Percentiles rank a stretch among this genome's conserved stretches.
Conservation (phyloP, 2,797 vertebrate species). For the Bradypus variegatus region DNA sequence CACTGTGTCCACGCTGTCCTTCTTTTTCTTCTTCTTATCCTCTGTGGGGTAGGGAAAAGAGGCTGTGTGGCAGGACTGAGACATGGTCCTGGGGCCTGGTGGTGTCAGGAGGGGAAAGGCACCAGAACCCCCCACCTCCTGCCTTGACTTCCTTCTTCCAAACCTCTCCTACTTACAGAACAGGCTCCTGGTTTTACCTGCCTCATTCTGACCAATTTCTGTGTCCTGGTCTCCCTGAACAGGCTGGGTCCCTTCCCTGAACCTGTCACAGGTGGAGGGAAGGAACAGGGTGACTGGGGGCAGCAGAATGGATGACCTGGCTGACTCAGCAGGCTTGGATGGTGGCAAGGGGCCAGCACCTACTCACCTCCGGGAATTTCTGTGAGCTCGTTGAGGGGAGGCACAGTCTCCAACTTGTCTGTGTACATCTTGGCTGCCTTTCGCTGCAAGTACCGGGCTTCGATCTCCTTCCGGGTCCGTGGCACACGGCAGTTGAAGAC, state of each 20-base stretch:
- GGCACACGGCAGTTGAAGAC: slow-evolving; percentile 98
- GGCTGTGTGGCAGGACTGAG: neutral
- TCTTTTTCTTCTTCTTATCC: slow-evolving; percentile 50
- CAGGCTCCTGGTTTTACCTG: neutral
- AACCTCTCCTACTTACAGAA: neutral
- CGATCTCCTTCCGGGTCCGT: slow-evolving; percentile 95
- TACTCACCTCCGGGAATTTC: slow-evolving; percentile 87
- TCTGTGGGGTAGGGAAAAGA: slow-evolving; percentile 23
- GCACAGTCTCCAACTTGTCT: slow-evolving; percentile 92
- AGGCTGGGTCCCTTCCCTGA: neutral
- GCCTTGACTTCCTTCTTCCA: neutral
- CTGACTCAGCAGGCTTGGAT: neutral
- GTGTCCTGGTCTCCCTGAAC: neutral
- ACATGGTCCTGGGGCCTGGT: neutral
- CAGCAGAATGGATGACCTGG: neutral
- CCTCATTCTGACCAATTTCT: neutral
- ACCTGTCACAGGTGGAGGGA: neutral
- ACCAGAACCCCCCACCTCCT: neutral
- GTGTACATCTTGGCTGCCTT: slow-evolving; percentile 93
- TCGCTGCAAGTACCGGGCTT: slow-evolving; percentile 87
- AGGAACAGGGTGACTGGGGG: neutral
- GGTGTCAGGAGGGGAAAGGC: neutral
- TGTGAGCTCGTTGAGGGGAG: slow-evolving; percentile 88
- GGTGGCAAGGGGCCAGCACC: no score
- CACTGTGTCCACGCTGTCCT: slow-evolving; percentile 51